phyloP scores from a whole-genome alignment of 2,888 invertebrate species.

The Netelia virgata region DNA sequence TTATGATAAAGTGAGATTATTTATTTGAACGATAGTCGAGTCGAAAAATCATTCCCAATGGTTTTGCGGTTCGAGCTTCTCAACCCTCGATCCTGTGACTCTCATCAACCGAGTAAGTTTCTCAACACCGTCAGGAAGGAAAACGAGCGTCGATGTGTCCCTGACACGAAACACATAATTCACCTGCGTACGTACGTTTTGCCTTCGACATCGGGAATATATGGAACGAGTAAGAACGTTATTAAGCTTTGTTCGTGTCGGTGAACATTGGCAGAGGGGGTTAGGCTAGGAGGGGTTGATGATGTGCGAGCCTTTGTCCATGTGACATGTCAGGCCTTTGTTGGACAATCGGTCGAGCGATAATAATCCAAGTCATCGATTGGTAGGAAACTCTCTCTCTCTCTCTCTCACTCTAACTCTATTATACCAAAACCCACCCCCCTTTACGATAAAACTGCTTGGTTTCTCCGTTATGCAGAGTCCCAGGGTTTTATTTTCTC shows the following conservation, averaged over 20 bases:
- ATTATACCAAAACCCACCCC: too few relatives aligned
- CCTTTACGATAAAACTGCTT: too few relatives aligned
- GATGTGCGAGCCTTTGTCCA: constrained; percentile 3
- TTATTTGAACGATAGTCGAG: too few relatives aligned
- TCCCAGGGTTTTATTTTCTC: too few relatives aligned
- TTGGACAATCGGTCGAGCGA: constrained; percentile 51
- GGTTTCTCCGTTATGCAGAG: too few relatives aligned
- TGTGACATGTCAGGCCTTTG: constrained; percentile 1
- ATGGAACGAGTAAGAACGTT: constrained; percentile 19
- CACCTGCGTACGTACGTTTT: constrained; percentile 18
- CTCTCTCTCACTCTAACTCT: too few relatives aligned
- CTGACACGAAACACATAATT: constrained; percentile 53
- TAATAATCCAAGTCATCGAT: constrained; percentile 61
- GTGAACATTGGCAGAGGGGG: constrained; percentile 4
- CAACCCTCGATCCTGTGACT: too few relatives aligned
- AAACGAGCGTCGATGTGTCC: constrained; percentile 14
- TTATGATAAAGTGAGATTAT: too few relatives aligned
- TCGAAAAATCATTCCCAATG: too few relatives aligned
- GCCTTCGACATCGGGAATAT: neutral
- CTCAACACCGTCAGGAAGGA: constrained; percentile 7
- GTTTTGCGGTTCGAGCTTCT: too few relatives aligned
- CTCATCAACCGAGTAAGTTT: constrained; percentile 15
- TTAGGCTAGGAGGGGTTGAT: neutral
- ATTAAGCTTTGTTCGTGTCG: constrained; percentile 23
- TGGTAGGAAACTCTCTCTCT: constrained; percentile 11